Percentiles rank a stretch among this genome's conserved stretches.
Conservation (phyloP, 2,888 invertebrate species). For the Magallana nippona region DNA sequence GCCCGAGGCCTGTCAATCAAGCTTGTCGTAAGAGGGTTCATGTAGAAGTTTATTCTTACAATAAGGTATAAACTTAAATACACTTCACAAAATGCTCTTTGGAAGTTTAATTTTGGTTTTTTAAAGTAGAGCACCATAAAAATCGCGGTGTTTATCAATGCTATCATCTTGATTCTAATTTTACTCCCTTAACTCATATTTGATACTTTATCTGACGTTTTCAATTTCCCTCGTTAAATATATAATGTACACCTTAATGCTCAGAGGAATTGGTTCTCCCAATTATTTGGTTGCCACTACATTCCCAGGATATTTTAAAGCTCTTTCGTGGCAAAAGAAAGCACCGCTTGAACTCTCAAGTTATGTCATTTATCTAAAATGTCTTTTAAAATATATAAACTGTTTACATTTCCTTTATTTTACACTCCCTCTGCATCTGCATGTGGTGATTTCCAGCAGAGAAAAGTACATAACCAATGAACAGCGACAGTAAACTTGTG, state of each 20-base stretch:
- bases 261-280: too few species aligned
- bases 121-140: too few species aligned
- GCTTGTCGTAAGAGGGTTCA: not conserved
- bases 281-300: too few species aligned
- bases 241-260: too few species aligned
- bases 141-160: too few species aligned
- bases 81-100: not conserved
- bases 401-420: conserved; percentile 10
- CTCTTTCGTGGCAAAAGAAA: not conserved
- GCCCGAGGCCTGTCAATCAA: conserved; percentile 10
- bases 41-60: conserved; percentile 1
- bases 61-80: not conserved
- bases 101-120: not conserved
- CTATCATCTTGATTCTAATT: too few species aligned
- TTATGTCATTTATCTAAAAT: conserved; percentile 7
- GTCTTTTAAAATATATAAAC: conserved; percentile 15
- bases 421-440: not conserved
- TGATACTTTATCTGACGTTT: too few species aligned
- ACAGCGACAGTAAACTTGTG: not conserved
- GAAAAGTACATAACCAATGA: not conserved
- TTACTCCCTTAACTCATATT: too few species aligned
- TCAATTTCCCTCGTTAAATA: too few species aligned
- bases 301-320: not conserved
- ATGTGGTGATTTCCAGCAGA: not conserved
- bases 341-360: not conserved